Percentiles rank a stretch among this genome's conserved stretches.
These are phyloP conservation scores for Macrostomum lignano DNA, from an alignment of 1,140 invertebrate species.

Conservation along the genomic window DNA sequence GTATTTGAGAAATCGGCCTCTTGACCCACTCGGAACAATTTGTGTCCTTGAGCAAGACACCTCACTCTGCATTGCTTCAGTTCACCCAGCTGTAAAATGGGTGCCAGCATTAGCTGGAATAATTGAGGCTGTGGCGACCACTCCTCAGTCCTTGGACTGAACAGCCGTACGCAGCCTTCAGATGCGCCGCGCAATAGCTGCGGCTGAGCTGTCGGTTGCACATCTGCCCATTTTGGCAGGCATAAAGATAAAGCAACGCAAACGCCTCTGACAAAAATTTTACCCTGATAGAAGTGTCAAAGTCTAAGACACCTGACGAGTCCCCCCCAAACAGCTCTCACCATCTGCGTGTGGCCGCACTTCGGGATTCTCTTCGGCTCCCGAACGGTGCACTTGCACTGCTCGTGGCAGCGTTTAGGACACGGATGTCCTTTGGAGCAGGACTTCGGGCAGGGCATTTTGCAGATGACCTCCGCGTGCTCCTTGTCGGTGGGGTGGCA, in stretches of 20 bases:
- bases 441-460: constrained; percentile 10
- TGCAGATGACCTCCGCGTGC: constrained; percentile 8
- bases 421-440: constrained; percentile 9
- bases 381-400: constrained; percentile 10
- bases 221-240: constrained; percentile 1
- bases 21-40: too few species aligned
- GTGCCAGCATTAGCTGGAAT: too few species aligned
- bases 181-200: too few species aligned
- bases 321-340: constrained; percentile 7
- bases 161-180: too few species aligned
- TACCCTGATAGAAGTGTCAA: constrained; percentile 2
- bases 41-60: too few species aligned
- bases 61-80: too few species aligned
- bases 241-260: not conserved
- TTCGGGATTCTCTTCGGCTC: constrained; percentile 6
- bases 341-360: constrained; percentile 10
- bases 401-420: constrained; percentile 7
- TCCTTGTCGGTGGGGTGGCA: constrained; percentile 10
- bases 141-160: too few species aligned
- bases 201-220: too few species aligned
- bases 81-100: too few species aligned
- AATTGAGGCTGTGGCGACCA: too few species aligned
- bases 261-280: constrained; percentile 1
- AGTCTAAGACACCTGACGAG: constrained; percentile 5
- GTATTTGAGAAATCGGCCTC: constrained; percentile 7